phyloP scores from a whole-genome alignment of 2,113 vertebrate genomes.

The Sclerurus mexicanus region DNA sequence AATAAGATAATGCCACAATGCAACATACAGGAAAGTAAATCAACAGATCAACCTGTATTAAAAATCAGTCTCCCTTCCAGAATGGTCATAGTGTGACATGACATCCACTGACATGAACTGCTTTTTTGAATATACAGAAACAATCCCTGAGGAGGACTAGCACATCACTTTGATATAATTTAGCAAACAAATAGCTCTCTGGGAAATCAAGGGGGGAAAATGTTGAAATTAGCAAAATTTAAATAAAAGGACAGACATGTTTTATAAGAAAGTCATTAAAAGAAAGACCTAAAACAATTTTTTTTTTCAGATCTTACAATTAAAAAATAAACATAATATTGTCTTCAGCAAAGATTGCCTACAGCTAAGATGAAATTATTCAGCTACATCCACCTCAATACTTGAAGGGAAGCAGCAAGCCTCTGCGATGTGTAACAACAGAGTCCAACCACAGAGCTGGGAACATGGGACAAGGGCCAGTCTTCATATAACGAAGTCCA shows the following conservation, averaged over 20 bases:
- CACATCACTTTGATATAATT: neutral
- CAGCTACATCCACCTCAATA: neutral
- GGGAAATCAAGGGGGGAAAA: neutral
- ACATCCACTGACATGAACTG: accelerated
- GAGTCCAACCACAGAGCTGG: neutral
- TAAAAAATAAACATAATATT: neutral
- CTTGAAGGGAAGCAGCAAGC: neutral
- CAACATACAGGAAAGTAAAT: neutral
- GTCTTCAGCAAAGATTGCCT: neutral
- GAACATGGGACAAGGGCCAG: neutral
- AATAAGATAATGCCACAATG: neutral
- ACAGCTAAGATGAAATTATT: neutral
- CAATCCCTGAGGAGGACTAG: neutral
- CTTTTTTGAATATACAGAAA: neutral
- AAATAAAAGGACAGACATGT: neutral
- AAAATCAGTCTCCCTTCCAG: neutral
- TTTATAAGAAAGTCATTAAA: neutral
- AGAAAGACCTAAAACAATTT: neutral
- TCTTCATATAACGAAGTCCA: neutral
- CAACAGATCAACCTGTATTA: neutral
- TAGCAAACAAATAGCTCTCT: neutral
- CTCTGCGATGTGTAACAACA: neutral
- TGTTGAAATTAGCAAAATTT: neutral
- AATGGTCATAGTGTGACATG: neutral
- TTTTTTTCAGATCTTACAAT: neutral